Evolutionary conservation across 2,113 vertebrate species (phyloP).

Genomic region (Typhlomys cinereus): DNA sequence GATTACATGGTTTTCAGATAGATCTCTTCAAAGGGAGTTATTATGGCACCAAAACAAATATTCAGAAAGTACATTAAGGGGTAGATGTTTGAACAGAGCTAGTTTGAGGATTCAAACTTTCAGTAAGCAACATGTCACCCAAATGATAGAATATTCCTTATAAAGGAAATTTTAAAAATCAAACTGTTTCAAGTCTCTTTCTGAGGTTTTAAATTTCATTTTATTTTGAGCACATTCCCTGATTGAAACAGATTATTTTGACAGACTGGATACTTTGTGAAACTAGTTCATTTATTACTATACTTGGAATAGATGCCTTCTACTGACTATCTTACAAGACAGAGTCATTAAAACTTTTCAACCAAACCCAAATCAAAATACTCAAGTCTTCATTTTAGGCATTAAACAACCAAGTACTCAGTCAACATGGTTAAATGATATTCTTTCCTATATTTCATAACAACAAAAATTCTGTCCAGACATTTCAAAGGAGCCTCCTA

Average conservation of each 20-base stretch:
- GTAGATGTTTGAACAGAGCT: background rate
- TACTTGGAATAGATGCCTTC: background rate
- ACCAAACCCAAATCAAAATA: background rate
- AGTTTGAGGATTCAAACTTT: background rate
- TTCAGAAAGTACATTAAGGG: background rate
- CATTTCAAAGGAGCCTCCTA: background rate
- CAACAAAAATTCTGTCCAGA: background rate
- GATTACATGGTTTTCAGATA: background rate
- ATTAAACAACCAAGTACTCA: background rate
- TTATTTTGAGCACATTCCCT: background rate
- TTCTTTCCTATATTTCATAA: background rate
- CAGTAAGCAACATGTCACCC: background rate
- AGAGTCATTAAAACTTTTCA: background rate
- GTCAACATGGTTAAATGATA: background rate
- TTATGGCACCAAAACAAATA: background rate
- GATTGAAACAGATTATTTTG: background rate
- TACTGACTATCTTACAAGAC: background rate
- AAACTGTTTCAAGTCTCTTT: background rate
- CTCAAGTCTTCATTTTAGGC: background rate
- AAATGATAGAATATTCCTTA: conserved; percentile 3
- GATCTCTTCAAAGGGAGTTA: background rate
- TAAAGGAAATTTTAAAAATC: conserved; percentile 1
- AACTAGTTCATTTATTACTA: background rate
- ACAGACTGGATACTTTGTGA: background rate
- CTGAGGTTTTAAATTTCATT: background rate